Conservation (phyloP, 1,140 invertebrate genomes). For the Cyclina sinensis region DNA sequence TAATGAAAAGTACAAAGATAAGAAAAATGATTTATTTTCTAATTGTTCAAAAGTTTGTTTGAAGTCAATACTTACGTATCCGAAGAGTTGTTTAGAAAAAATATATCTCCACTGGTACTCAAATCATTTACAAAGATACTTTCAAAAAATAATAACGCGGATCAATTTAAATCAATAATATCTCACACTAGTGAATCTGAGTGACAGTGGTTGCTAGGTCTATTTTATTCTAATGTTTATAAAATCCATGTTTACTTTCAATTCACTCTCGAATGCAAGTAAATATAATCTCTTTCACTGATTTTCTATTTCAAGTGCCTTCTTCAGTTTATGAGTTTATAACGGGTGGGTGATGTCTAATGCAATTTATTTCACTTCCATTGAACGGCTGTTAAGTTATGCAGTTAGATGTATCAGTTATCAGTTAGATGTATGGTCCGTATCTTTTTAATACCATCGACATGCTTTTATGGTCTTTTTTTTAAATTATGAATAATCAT, state of each 20-base stretch:
- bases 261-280: background rate
- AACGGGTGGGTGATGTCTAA: conserved; percentile 43
- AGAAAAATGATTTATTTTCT: no score
- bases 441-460: background rate
- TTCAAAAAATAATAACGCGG: background rate
- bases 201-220: background rate
- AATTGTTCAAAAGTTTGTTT: no score
- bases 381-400: background rate
- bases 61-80: no score
- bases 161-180: conserved; percentile 10
- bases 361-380: background rate
- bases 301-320: background rate
- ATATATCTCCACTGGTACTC: no score
- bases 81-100: no score
- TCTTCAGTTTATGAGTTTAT: conserved; percentile 35
- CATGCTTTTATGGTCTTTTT: background rate
- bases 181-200: background rate
- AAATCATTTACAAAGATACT: no score
- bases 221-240: conserved; percentile 22
- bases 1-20: no score
- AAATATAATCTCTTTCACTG: background rate
- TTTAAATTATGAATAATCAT: no score
- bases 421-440: background rate
- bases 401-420: background rate
- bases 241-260: conserved; percentile 19